Percentiles rank a stretch among this genome's conserved stretches.
These are phyloP conservation scores for Micrasema minimum DNA, from an alignment of 1,140 invertebrate species.

Conservation along the genomic window DNA sequence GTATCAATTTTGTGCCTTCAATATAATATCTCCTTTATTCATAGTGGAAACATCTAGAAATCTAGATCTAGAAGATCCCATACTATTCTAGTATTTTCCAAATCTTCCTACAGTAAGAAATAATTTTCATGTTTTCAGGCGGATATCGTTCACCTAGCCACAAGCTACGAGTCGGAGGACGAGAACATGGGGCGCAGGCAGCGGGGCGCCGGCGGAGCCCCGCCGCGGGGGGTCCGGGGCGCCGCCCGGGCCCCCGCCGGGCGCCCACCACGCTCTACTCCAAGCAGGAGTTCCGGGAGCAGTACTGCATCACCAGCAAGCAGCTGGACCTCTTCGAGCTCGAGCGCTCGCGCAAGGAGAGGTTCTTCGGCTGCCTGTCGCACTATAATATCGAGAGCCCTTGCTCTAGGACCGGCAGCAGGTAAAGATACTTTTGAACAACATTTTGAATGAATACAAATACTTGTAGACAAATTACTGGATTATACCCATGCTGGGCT, in stretches of 20 bases:
- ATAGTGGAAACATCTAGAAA: no score
- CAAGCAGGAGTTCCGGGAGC: conserved; percentile 73
- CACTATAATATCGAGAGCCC: conserved; percentile 73
- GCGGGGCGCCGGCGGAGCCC: conserved; percentile 68
- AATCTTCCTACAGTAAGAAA: no score
- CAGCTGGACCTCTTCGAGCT: conserved; percentile 87
- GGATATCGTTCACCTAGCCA: conserved; percentile 72
- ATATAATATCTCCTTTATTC: no score
- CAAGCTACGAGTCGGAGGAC: conserved; percentile 78
- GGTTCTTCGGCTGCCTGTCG: conserved; percentile 89
- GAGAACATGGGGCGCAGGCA: conserved; percentile 72
- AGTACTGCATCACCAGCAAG: conserved; percentile 93
- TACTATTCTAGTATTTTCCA: no score
- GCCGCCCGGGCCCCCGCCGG: conserved; percentile 14
- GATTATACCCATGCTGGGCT: no score
- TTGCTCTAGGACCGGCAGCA: conserved; percentile 63
- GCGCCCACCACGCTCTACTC: conserved; percentile 80
- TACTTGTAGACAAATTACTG: no score
- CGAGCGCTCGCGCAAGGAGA: conserved; percentile 71
- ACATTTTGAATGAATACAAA: no score
- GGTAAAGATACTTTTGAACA: no score
- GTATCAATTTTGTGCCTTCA: no score
- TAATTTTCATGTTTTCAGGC: no score
- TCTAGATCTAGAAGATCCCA: no score
- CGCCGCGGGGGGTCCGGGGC: conserved; percentile 56